phyloP scores from a whole-genome alignment of 2,113 vertebrate species.

The Neogobius melanostomus region DNA sequence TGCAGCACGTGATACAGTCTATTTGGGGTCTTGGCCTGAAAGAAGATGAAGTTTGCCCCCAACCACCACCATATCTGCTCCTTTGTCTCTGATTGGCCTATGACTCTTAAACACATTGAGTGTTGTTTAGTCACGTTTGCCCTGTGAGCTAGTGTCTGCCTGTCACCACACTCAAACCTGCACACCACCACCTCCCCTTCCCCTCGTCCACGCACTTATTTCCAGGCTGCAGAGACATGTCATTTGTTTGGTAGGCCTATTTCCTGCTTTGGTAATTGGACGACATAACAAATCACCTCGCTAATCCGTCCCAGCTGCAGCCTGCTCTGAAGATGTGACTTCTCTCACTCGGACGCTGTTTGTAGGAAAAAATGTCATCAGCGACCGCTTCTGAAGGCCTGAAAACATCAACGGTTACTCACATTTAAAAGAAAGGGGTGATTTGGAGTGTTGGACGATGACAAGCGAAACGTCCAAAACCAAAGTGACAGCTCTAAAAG shows the following conservation, averaged over 20 bases:
- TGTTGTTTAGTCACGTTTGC: conserved; percentile 68
- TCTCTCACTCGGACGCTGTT: conserved; percentile 37
- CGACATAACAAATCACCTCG: conserved; percentile 68
- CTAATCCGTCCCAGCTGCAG: conserved; percentile 71
- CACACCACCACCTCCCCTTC: conserved; percentile 11
- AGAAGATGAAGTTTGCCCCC: too few species aligned
- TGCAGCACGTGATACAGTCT: too few species aligned
- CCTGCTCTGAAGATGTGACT: conserved; percentile 49
- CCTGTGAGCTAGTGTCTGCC: conserved; percentile 74
- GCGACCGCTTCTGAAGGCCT: conserved; percentile 34
- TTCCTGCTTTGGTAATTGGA: conserved; percentile 72
- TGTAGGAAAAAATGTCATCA: conserved; percentile 61
- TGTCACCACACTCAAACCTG: conserved; percentile 63
- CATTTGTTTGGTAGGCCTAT: conserved; percentile 71
- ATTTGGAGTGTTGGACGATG: too few species aligned
- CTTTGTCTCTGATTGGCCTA: conserved; percentile 46
- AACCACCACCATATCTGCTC: conserved; percentile 28
- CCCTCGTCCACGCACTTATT: conserved; percentile 28
- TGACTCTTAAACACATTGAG: conserved; percentile 60
- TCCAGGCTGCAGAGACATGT: conserved; percentile 52
- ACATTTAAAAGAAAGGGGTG: neutral
- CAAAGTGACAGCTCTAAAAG: too few species aligned
- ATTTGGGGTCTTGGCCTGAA: too few species aligned
- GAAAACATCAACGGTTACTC: conserved; percentile 1
- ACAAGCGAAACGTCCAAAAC: too few species aligned